These are phyloP conservation scores for Phalanger gymnotis DNA, from an alignment of 2,797 vertebrate genomes.

Conservation along the genomic window DNA sequence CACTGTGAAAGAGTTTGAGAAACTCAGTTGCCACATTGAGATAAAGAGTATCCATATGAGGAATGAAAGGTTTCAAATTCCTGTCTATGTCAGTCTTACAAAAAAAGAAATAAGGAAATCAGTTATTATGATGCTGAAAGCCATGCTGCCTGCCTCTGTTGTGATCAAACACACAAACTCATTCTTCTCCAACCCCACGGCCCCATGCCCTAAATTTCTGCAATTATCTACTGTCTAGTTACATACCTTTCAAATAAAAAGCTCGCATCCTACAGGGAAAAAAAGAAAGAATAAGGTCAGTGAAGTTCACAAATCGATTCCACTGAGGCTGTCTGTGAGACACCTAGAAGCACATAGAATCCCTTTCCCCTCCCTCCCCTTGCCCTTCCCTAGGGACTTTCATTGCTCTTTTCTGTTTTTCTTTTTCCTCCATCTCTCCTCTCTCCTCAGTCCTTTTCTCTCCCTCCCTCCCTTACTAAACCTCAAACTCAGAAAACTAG, in stretches of 20 bases:
- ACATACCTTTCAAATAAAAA: not conserved
- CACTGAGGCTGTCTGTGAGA: not conserved
- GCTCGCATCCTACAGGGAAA: not conserved
- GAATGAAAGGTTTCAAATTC: not conserved
- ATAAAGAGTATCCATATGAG: not conserved
- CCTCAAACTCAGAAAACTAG: not conserved
- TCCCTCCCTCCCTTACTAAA: not conserved
- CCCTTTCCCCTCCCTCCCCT: not conserved
- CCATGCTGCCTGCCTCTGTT: not conserved
- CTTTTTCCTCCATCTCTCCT: not conserved
- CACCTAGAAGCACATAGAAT: not conserved
- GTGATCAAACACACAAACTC: not conserved
- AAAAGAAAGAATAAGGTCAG: not conserved
- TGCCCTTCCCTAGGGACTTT: not conserved
- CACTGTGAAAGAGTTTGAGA: not conserved
- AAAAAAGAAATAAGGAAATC: not conserved
- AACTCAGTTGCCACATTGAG: not conserved
- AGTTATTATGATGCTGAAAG: not conserved
- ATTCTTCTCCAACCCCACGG: not conserved
- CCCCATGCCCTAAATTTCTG: not conserved
- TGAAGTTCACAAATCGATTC: not conserved
- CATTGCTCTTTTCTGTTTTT: not conserved
- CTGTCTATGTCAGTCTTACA: not conserved
- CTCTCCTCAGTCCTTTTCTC: accelerated
- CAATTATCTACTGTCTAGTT: not conserved